A percentile compares a stretch with the other conserved stretches of the same genome.
Evolutionary conservation across 2,113 vertebrate genomes (phyloP).

Genomic region (Lampris incognitus): DNA sequence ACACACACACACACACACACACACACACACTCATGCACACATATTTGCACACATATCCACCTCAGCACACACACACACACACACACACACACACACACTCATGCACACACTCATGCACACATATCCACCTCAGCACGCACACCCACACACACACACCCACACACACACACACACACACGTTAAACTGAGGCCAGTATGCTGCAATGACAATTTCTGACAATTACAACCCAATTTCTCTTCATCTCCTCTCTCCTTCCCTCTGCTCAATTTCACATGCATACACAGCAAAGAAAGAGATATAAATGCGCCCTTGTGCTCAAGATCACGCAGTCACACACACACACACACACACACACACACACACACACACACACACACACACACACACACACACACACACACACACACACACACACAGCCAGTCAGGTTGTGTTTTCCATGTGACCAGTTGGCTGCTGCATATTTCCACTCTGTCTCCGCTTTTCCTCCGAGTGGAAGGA

Average conservation of each 20-base stretch:
- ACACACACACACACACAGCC: constrained; percentile 18
- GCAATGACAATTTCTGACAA: background rate
- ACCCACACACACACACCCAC: background rate
- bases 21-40: constrained; percentile 7
- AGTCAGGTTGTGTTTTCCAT: constrained; percentile 39
- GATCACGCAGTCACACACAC: background rate
- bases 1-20: background rate
- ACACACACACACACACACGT: background rate
- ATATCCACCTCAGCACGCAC: constrained; percentile 13
- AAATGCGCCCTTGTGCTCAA: background rate
- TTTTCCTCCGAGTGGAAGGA: constrained; percentile 38
- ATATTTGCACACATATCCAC: constrained; percentile 1
- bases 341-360: background rate
- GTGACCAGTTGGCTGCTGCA: constrained; percentile 34
- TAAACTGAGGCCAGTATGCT: too few relatives aligned
- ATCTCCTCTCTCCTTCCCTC: background rate
- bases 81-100: constrained; percentile 3
- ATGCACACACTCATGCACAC: background rate
- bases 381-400: constrained; percentile 24
- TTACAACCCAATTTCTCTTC: background rate
- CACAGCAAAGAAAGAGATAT: background rate
- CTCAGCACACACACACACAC: constrained; percentile 13
- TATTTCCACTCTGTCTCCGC: constrained; percentile 26
- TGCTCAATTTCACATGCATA: background rate
- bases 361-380: constrained; percentile 5